Conservation (phyloP, 2,797 vertebrate species). For the Sciurus vulgaris region DNA sequence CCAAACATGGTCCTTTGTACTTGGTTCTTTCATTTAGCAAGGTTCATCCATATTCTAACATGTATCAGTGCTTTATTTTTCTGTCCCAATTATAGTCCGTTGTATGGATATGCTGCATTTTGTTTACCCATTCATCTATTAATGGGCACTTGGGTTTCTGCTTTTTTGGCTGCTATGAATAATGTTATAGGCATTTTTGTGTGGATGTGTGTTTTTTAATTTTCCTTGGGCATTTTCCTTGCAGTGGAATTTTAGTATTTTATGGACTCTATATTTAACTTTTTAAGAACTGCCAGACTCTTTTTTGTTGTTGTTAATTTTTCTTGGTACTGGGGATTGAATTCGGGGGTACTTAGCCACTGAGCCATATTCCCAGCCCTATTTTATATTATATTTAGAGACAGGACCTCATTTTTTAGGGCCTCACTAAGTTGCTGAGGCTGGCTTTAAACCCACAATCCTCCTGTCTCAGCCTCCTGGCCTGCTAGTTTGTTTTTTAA, state of each 20-base stretch:
- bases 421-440: no score
- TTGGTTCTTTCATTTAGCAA: not conserved
- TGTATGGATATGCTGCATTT: not conserved
- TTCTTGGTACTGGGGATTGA: no score
- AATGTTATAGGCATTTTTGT: not conserved
- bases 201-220: not conserved
- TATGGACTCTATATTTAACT: not conserved
- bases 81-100: not conserved
- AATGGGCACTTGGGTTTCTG: not conserved
- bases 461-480: no score
- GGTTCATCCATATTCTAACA: not conserved
- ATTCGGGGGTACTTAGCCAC: no score
- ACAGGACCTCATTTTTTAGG: no score
- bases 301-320: no score
- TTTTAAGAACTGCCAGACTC: not conserved
- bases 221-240: not conserved
- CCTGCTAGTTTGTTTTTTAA: not conserved
- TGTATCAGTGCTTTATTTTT: constrained; percentile 17
- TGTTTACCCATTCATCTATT: not conserved
- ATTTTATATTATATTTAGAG: no score
- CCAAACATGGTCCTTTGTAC: not conserved
- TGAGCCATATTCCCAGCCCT: no score
- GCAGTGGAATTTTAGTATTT: not conserved
- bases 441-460: no score
- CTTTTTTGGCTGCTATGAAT: not conserved